Evolutionary conservation across 2,113 vertebrate genomes (phyloP).

Genomic region (Phylloscopus trochiloides): DNA sequence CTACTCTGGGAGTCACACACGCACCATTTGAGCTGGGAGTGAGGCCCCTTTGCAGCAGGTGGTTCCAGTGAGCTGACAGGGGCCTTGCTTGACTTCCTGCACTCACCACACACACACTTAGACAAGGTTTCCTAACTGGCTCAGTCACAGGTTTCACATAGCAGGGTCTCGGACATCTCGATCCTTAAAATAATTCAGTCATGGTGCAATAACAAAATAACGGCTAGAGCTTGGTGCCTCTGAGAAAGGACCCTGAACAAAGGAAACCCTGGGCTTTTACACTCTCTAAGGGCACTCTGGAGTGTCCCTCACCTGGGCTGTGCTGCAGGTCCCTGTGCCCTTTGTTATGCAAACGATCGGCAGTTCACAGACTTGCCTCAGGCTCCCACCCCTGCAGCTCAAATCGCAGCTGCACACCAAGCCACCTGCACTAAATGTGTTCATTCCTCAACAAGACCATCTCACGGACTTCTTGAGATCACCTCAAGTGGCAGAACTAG

Average conservation of each 20-base stretch:
- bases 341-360: neutral
- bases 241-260: neutral
- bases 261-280: neutral
- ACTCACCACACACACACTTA: neutral
- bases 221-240: neutral
- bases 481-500: neutral
- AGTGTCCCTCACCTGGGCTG: neutral
- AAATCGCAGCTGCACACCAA: neutral
- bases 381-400: neutral
- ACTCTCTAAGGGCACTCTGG: neutral
- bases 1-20: neutral
- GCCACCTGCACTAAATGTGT: neutral
- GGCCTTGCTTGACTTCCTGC: neutral
- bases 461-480: neutral
- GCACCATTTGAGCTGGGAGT: neutral
- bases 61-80: neutral
- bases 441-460: neutral
- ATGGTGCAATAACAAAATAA: neutral
- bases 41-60: neutral
- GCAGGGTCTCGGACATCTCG: neutral
- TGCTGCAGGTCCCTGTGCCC: neutral
- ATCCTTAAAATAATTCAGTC: neutral
- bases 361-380: neutral
- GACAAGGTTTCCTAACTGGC: neutral
- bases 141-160: neutral